Conservation (phyloP, 2,888 invertebrate species). For the Aricia artaxerxes region DNA sequence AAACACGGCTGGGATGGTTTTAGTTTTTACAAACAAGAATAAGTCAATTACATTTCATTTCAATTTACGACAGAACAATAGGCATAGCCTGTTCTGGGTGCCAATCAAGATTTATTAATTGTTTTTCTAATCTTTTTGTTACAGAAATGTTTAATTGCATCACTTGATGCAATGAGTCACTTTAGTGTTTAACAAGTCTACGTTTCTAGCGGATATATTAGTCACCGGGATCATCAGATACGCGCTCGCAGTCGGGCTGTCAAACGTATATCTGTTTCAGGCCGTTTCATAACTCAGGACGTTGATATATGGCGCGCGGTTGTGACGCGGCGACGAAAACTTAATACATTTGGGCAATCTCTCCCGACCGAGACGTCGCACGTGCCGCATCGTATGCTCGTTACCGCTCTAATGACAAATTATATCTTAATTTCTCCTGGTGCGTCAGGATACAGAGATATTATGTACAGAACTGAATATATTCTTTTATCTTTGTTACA, state of each 20-base stretch:
- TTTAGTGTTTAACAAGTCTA: neutral
- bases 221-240: neutral
- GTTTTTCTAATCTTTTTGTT: too few relatives aligned
- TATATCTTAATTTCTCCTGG: constrained; percentile 58
- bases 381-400: constrained; percentile 73
- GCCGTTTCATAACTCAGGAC: constrained; percentile 66
- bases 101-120: neutral
- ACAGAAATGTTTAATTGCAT: neutral
- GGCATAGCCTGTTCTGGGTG: too few relatives aligned
- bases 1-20: neutral
- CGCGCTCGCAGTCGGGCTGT: constrained; percentile 51
- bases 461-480: neutral
- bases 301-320: constrained; percentile 62
- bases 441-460: neutral
- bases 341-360: constrained; percentile 64
- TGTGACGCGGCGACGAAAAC: constrained; percentile 47
- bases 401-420: constrained; percentile 64
- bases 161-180: neutral
- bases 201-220: neutral
- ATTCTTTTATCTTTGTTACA: neutral
- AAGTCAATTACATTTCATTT: too few relatives aligned
- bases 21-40: neutral
- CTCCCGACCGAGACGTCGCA: constrained; percentile 51
- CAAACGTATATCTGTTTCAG: constrained; percentile 61
- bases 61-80: too few relatives aligned